Base-by-base conservation (phyloP, 23 tunicate species). In the Styela clava region DNA sequence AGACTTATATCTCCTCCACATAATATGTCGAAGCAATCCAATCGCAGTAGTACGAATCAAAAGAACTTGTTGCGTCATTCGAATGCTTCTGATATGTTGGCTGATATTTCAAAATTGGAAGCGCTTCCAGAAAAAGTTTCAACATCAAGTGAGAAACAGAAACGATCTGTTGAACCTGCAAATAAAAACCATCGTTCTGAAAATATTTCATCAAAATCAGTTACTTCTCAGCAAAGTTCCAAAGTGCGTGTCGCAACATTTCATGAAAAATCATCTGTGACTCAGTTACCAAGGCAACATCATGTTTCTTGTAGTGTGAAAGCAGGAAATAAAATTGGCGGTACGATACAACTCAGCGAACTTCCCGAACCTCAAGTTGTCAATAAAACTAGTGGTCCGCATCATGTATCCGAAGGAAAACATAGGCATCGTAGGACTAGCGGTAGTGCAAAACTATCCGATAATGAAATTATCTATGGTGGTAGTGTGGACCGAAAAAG, bases 271-370 rank as follows among this genome's bases (percentile, higher is more conserved):
- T n/a, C n/a, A n/a, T 44, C 56, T 12, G 7, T 44, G 12, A 44
- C 56, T 12, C 56, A 44, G 12, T 44, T 12, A 5, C 12, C 56
- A 44, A 44, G 56, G 56, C 56, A 44, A 44, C 56, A 44, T 44
- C 56, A 44, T 44, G 56, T 44, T 44, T 44, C 56, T 44, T 5
- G 56, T 44, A 44, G 12, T 44, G 56, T 12, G 12, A 44, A 44
- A 12, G 12, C 56, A 7, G 12, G 56, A 5, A 44, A 22, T 16
- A 71, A 71, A 34, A 35, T 35, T 21, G 37, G 77, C 16, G 77
- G 77, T 30, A 71, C 77, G 34, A 71, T 71, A 71, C 34, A 32
- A 22, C 35, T 32, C 5, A n/a, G 16, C 3, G 77, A 71, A n/a
- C 35, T 71, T 26, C 37, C 37, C 20, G 77, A 31, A 32, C 35